Conservation (phyloP, 2,797 vertebrate genomes). For the Poecilia velifera region DNA sequence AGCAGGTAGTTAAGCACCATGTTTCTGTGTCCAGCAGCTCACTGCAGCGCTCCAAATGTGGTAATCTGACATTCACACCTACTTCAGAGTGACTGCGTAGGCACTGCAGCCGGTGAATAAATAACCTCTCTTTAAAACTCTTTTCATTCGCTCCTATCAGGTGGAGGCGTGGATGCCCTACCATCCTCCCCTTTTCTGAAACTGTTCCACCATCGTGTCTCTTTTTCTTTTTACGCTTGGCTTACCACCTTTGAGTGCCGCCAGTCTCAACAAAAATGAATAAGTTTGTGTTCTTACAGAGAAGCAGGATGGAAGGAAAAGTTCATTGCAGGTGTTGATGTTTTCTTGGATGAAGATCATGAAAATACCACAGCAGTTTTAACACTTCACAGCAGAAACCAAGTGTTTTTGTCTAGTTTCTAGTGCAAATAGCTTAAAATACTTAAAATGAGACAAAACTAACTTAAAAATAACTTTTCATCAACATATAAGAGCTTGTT, state of each 20-base stretch:
- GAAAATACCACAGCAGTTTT: background rate
- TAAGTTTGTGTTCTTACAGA: background rate
- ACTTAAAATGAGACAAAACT: too few species aligned
- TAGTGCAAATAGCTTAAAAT: too few species aligned
- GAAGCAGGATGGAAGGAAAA: background rate
- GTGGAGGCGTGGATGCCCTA: background rate
- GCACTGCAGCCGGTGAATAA: background rate
- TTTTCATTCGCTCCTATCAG: background rate
- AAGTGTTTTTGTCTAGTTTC: too few species aligned
- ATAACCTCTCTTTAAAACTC: background rate
- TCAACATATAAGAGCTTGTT: too few species aligned
- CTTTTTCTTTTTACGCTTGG: background rate
- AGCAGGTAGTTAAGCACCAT: background rate
- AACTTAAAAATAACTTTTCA: too few species aligned
- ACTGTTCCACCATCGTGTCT: background rate
- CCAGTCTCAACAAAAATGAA: background rate
- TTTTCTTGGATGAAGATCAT: background rate
- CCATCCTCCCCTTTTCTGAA: background rate
- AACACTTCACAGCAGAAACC: too few species aligned
- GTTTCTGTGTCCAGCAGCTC: background rate
- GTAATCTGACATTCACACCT: background rate
- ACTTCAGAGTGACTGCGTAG: background rate
- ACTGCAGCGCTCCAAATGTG: background rate
- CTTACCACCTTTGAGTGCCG: background rate
- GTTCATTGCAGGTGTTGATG: background rate